Evolutionary conservation across 2,797 vertebrate genomes (phyloP).

Genomic region (Orestias chungarensis): DNA sequence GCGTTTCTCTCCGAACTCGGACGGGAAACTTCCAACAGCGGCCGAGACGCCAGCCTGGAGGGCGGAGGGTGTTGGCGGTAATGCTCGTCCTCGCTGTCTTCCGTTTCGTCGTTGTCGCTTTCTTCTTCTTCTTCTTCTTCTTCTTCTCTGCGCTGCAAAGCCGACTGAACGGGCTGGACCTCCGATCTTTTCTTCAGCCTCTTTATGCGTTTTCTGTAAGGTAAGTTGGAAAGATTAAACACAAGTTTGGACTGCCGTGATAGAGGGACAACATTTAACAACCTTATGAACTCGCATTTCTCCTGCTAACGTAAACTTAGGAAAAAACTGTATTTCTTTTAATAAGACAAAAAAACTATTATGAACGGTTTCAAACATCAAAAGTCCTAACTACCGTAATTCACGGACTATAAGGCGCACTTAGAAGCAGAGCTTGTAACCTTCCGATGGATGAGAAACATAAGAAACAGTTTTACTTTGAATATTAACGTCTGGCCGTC

Average conservation of each 20-base stretch:
- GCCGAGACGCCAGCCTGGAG: background rate
- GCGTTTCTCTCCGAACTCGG: background rate
- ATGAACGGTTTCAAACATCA: no score
- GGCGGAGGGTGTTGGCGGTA: background rate
- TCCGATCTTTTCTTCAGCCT: background rate
- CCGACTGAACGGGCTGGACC: background rate
- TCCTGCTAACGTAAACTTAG: no score
- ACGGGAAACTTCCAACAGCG: background rate
- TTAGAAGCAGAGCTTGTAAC: no score
- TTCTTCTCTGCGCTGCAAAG: background rate
- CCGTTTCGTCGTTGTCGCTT: background rate
- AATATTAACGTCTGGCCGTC: no score
- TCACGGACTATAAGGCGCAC: no score
- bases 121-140: background rate
- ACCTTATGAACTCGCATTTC: no score
- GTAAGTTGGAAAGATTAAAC: background rate
- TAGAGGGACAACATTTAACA: no score
- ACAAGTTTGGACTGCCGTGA: background rate
- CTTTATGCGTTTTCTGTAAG: background rate
- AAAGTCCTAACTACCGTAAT: no score
- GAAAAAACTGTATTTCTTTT: no score
- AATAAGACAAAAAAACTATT: no score
- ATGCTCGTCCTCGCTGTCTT: slow-evolving; percentile 2
- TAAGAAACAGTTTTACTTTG: no score
- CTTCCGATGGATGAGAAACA: no score